Percentiles rank a stretch among this genome's conserved stretches.
Conservation (phyloP, 2,113 vertebrate species). For the Trematocara unimaculatum region DNA sequence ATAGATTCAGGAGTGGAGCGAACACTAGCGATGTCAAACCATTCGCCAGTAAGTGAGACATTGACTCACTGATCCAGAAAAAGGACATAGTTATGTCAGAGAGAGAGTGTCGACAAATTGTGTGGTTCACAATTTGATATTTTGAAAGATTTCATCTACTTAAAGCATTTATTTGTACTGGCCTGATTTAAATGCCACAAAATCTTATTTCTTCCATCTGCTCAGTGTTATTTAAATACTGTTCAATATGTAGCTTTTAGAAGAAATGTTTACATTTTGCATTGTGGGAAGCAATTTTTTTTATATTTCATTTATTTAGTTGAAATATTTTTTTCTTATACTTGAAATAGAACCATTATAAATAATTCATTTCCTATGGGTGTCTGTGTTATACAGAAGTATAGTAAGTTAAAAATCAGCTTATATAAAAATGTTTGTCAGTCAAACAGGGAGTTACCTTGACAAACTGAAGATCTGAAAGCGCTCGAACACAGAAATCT, state of each 20-base stretch:
- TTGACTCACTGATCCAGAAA: neutral
- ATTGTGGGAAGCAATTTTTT: neutral
- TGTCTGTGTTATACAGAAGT: neutral
- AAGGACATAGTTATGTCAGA: neutral
- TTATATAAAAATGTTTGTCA: neutral
- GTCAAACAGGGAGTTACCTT: conserved; percentile 74
- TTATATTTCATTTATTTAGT: neutral
- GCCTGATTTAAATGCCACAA: neutral
- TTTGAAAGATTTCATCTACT: neutral
- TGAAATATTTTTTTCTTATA: neutral
- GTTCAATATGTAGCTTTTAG: neutral
- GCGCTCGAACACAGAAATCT: conserved; percentile 89
- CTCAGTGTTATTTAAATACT: neutral
- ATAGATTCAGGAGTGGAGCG: neutral
- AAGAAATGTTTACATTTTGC: neutral
- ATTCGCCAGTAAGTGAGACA: neutral
- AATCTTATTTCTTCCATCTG: neutral
- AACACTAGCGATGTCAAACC: neutral
- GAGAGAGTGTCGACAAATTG: neutral
- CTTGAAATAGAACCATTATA: neutral
- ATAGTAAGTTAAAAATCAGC: neutral
- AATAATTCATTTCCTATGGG: neutral
- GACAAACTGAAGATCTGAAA: conserved; percentile 88
- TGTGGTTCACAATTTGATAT: neutral
- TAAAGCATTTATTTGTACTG: neutral